Conservation (phyloP, 2,113 vertebrate species). For the Harpagus bidentatus region DNA sequence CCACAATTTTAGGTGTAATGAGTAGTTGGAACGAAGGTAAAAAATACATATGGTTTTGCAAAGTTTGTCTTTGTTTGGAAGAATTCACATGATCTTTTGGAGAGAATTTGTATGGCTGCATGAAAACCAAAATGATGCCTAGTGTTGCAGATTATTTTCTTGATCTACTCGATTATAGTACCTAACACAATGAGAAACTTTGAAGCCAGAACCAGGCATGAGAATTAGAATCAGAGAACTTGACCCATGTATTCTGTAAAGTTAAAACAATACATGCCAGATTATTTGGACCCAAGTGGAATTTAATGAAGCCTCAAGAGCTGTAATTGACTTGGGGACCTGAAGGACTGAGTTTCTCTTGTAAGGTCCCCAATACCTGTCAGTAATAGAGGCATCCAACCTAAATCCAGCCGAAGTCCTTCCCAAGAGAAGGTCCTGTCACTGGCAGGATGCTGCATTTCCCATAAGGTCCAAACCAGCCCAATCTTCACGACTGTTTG, state of each 20-base stretch:
- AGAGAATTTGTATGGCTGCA: not conserved
- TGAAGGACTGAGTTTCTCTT: not conserved
- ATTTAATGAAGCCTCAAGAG: not conserved
- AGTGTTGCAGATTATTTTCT: not conserved
- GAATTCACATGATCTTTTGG: not conserved
- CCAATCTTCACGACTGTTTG: not conserved
- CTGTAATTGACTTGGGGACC: not conserved
- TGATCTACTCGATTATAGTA: fast-evolving
- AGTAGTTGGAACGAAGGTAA: constrained; percentile 84
- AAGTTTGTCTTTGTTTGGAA: not conserved
- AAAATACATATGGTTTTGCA: not conserved
- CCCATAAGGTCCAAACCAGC: not conserved
- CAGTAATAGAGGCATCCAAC: not conserved
- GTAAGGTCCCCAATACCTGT: not conserved
- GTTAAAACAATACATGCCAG: not conserved
- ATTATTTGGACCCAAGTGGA: not conserved
- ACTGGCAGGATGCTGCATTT: not conserved
- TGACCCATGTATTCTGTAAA: not conserved
- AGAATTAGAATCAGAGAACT: not conserved
- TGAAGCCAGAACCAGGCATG: not conserved
- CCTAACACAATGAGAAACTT: not conserved
- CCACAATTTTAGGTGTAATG: constrained; percentile 77
- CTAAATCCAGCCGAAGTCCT: not conserved
- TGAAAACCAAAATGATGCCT: not conserved
- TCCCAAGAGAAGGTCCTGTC: not conserved